A percentile compares a stretch with the other conserved stretches of the same genome.
Conservation (phyloP, 1,140 invertebrate genomes). For the Cydia strobilella region DNA sequence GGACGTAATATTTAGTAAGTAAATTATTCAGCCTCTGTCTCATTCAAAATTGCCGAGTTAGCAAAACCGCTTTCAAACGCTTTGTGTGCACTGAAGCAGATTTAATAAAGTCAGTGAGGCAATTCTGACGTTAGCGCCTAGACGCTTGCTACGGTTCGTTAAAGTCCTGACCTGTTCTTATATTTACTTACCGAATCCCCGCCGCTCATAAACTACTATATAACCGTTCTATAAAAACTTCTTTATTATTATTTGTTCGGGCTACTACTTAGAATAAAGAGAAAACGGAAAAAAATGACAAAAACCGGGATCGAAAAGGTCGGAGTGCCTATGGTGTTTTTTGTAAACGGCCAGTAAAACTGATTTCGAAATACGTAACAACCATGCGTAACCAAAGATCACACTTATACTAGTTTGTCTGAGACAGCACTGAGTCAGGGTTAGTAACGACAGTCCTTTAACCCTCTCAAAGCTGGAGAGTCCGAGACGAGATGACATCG, state of each 20-base stretch:
- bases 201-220: not conserved
- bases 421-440: not conserved
- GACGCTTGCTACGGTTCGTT: conserved; percentile 11
- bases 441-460: not conserved
- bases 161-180: not conserved
- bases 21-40: not conserved
- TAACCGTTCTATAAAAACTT: not conserved
- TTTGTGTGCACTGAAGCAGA: conserved; percentile 10
- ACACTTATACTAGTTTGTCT: not conserved
- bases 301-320: too few relatives aligned
- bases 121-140: conserved; percentile 13
- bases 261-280: too few relatives aligned
- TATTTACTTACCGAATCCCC: not conserved
- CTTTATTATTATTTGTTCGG: too few relatives aligned
- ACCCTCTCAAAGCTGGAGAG: conserved; percentile 1
- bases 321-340: too few relatives aligned
- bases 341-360: too few relatives aligned
- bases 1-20: not conserved
- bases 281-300: too few relatives aligned
- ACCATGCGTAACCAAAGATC: too few relatives aligned
- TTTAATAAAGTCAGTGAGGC: conserved; percentile 28
- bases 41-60: conserved; percentile 8
- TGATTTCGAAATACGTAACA: too few relatives aligned
- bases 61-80: conserved; percentile 10
- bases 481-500: not conserved